These are phyloP conservation scores for Poecilia velifera DNA, from an alignment of 2,797 vertebrate genomes.

Conservation along the genomic window DNA sequence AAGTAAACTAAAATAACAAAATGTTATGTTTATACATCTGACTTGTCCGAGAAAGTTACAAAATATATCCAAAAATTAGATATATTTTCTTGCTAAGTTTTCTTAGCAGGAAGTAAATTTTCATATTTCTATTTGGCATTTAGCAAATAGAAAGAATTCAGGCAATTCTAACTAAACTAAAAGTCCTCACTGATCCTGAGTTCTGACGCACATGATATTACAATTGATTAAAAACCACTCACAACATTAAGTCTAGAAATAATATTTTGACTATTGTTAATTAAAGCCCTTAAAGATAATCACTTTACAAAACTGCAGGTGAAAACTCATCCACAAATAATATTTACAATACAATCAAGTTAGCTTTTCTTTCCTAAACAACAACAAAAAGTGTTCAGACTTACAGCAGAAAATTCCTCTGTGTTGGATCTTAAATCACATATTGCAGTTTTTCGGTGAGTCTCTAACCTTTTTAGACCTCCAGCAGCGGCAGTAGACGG, in stretches of 20 bases:
- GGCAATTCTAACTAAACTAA: too few species aligned
- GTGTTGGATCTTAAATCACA: neutral
- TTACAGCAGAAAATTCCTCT: neutral
- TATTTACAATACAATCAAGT: neutral
- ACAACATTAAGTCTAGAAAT: neutral
- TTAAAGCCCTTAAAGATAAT: neutral
- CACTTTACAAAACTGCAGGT: neutral
- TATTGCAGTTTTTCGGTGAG: neutral
- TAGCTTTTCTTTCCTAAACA: neutral
- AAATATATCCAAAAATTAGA: too few species aligned
- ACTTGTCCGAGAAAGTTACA: too few species aligned
- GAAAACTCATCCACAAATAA: neutral
- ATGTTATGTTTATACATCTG: too few species aligned
- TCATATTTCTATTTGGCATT: too few species aligned
- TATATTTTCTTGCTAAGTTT: too few species aligned
- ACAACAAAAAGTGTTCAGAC: neutral
- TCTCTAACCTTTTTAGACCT: slow-evolving; percentile 78
- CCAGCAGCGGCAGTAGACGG: slow-evolving; percentile 86
- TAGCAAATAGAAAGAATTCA: too few species aligned
- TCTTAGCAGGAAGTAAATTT: too few species aligned
- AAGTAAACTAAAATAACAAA: too few species aligned
- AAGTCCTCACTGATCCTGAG: neutral
- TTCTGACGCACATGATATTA: neutral
- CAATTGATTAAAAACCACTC: neutral
- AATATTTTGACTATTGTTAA: neutral